Percentiles rank a stretch among this genome's conserved stretches.
These are phyloP conservation scores for Plectrocnemia conspersa DNA, from an alignment of 1,140 invertebrate genomes.

Conservation along the genomic window DNA sequence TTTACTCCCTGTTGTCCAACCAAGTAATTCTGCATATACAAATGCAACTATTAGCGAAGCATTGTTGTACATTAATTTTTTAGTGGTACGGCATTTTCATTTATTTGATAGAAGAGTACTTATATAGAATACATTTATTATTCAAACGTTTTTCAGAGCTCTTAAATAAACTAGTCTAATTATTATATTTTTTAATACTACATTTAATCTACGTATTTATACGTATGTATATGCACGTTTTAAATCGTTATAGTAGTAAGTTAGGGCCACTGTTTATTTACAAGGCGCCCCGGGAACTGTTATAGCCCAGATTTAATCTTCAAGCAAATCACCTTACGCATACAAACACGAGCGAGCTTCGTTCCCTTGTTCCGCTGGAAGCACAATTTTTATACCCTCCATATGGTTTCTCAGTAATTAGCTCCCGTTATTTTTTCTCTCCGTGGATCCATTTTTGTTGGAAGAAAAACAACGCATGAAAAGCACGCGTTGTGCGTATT, in stretches of 20 bases:
- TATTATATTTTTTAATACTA: background rate
- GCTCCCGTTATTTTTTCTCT: constrained; percentile 11
- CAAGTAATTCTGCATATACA: too few species aligned
- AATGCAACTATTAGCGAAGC: too few species aligned
- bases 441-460: constrained; percentile 1
- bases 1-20: too few species aligned
- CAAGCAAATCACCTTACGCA: too few species aligned
- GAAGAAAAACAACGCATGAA: constrained; percentile 1
- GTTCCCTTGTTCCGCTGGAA: background rate
- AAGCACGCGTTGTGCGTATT: constrained; percentile 2
- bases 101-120: too few species aligned
- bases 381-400: constrained; percentile 15
- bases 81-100: too few species aligned
- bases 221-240: background rate
- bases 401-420: constrained; percentile 14
- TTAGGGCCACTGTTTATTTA: constrained; percentile 7
- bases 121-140: too few species aligned
- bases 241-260: background rate
- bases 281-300: background rate
- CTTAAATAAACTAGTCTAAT: too few species aligned
- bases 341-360: background rate
- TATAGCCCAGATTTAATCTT: constrained; percentile 1
- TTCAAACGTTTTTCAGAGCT: too few species aligned
- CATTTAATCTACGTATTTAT: background rate
- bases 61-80: too few species aligned